These are phyloP conservation scores for Pangasius djambal DNA, from an alignment of 2,797 vertebrate species.

Conservation along the genomic window DNA sequence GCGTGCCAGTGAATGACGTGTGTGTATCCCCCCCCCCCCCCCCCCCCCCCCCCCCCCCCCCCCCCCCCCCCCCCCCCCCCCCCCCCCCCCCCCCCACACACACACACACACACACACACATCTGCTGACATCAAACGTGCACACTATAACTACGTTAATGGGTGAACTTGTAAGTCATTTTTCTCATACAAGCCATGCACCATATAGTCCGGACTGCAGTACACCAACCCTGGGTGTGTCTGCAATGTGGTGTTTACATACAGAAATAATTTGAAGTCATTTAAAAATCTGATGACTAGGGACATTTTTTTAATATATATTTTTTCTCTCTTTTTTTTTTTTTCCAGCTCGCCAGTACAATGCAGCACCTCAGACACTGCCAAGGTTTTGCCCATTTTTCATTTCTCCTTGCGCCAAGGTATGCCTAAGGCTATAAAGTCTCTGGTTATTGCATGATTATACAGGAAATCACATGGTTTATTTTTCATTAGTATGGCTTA, in stretches of 20 bases:
- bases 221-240: neutral
- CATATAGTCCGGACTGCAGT: no score
- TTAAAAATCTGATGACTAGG: neutral
- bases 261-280: neutral
- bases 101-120: no score
- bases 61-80: no score
- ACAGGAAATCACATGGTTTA: neutral
- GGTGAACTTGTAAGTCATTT: neutral
- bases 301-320: neutral
- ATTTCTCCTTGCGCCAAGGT: constrained; percentile 60
- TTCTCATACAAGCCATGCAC: no score
- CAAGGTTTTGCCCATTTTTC: constrained; percentile 62
- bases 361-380: constrained; percentile 74
- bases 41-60: no score
- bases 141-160: neutral
- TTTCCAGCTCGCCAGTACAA: constrained; percentile 64
- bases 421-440: neutral
- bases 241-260: neutral
- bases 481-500: neutral
- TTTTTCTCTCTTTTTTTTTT: neutral
- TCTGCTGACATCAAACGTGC: neutral
- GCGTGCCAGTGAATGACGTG: neutral
- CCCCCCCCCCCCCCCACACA: no score
- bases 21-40: no score
- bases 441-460: neutral